A percentile compares a stretch with the other conserved stretches of the same genome.
Evolutionary conservation across 2,113 vertebrate genomes (phyloP).

Genomic region (Charina bottae): DNA sequence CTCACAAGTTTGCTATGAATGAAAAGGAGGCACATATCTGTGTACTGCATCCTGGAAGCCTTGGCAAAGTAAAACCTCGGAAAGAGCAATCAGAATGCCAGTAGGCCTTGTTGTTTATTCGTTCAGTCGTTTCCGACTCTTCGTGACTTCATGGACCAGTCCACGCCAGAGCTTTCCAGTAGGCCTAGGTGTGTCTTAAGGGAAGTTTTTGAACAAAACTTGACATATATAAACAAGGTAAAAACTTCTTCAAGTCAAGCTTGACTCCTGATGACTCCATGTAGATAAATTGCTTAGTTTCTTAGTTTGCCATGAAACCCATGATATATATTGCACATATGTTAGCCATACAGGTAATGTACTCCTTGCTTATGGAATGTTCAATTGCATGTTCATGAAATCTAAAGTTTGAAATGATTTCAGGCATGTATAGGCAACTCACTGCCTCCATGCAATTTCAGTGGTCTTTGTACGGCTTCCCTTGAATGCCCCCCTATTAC

Average conservation of each 20-base stretch:
- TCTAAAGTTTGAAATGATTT: neutral
- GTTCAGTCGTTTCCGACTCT: no score
- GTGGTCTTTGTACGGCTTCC: neutral
- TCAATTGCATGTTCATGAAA: neutral
- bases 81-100: neutral
- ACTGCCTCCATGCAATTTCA: neutral
- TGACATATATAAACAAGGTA: neutral
- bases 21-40: neutral
- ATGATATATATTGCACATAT: neutral
- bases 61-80: neutral
- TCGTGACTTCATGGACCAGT: no score
- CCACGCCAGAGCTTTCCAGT: no score
- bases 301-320: neutral
- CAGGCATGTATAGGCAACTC: neutral
- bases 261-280: neutral
- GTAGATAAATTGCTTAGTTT: neutral
- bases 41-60: neutral
- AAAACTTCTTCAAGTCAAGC: neutral
- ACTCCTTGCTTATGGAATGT: neutral
- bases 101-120: no score
- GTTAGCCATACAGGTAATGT: neutral
- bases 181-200: neutral
- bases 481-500: neutral
- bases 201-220: neutral
- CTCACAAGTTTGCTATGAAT: neutral